phyloP scores from a whole-genome alignment of 1,140 invertebrate species.

The Aphaenogaster floridana region DNA sequence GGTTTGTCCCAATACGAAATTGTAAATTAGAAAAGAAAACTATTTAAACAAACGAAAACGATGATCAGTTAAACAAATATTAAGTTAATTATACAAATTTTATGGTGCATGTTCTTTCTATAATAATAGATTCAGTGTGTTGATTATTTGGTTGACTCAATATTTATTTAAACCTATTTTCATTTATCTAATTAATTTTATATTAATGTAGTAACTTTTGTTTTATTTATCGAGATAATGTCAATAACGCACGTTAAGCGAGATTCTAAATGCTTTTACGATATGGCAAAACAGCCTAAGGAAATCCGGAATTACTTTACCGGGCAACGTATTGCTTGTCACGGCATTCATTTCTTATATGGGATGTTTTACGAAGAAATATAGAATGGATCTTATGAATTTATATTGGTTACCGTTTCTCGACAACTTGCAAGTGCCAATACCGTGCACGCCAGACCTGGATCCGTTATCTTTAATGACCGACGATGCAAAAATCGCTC shows the following conservation, averaged over 20 bases:
- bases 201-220: background rate
- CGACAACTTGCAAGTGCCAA: slow-evolving; percentile 89
- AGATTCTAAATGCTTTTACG: slow-evolving; percentile 10
- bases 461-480: slow-evolving; percentile 95
- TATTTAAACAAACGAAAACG: background rate
- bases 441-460: slow-evolving; percentile 92
- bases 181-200: background rate
- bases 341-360: slow-evolving; percentile 98
- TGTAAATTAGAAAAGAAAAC: background rate
- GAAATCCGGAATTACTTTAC: slow-evolving; percentile 91
- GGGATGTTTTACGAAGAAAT: slow-evolving; percentile 96
- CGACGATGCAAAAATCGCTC: slow-evolving; percentile 96
- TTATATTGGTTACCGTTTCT: slow-evolving; percentile 93
- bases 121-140: background rate
- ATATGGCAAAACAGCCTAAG: slow-evolving; percentile 83
- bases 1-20: background rate
- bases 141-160: background rate
- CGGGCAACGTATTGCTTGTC: slow-evolving; percentile 95
- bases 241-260: background rate
- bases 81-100: background rate
- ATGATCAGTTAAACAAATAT: background rate
- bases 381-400: slow-evolving; percentile 93
- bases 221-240: slow-evolving; percentile 9
- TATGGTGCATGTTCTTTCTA: background rate
- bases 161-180: background rate